Evolutionary conservation across 2,888 invertebrate genomes (phyloP).

Genomic region (Bellardia bayeri): DNA sequence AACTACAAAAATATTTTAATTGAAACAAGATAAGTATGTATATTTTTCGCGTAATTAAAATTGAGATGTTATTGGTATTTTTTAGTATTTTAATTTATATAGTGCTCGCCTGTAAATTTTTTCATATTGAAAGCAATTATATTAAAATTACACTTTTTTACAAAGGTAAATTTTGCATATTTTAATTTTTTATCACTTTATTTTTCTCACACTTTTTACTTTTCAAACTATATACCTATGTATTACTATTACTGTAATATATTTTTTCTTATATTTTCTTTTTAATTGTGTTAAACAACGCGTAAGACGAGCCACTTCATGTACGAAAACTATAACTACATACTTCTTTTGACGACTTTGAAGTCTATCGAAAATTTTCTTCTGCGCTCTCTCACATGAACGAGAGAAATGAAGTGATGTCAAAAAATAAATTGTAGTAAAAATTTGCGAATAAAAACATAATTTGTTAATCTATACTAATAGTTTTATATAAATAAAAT

Average conservation of each 20-base stretch:
- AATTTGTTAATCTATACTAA: too few species aligned
- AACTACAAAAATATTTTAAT: conserved; percentile 36
- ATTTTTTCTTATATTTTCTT: conserved; percentile 30
- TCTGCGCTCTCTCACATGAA: conserved; percentile 65
- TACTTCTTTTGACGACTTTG: conserved; percentile 74
- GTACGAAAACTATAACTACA: conserved; percentile 71
- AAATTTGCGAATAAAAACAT: not conserved
- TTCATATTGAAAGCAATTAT: not conserved
- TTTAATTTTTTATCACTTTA: not conserved
- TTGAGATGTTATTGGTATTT: not conserved
- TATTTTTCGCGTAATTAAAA: conserved; percentile 2
- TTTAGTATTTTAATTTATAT: not conserved
- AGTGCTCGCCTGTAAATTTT: not conserved
- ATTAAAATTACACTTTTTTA: not conserved
- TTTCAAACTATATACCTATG: not conserved
- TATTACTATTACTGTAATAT: conserved; percentile 8
- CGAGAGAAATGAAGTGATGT: conserved; percentile 40
- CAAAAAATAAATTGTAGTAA: conserved; percentile 12
- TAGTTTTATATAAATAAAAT: not conserved
- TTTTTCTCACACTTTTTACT: not conserved
- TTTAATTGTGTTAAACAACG: conserved; percentile 51
- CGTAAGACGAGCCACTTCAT: conserved; percentile 66
- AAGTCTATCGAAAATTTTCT: conserved; percentile 74
- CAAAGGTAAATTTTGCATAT: not conserved
- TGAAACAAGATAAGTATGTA: conserved; percentile 45